Evolutionary conservation across 2,797 vertebrate genomes (phyloP), one percentile per base, ranked within the genome.

Genomic region (Eptatretus atami): DNA sequence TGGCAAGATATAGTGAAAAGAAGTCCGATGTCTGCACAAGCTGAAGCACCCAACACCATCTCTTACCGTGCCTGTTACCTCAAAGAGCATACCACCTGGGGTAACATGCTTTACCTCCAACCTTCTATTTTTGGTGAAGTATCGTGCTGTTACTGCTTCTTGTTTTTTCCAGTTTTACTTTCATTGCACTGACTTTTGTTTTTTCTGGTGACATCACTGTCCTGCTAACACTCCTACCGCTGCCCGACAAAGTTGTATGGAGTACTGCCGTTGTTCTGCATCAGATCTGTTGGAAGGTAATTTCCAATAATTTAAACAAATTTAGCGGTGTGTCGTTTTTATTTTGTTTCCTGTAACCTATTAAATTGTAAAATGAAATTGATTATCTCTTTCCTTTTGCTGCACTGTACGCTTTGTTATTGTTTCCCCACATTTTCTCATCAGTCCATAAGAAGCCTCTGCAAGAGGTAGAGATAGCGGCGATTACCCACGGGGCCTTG

Each of bases 1-100:
- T 90, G 85, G 85, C 85, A 88, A 72, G 85, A 90, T 69, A 88
- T 90, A 73, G 79, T 88, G 72, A 87, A n/a, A 88, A 72, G 85
- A 88, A 73, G 84, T 87, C 68, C 83, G 83, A 73, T 87, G 86
- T 69, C 78, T 90, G 53, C 83, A 88, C 75, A 83, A 86, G 70
- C 78, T 90, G 65, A 79, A 81, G 19, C 84, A 90, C 72, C 84
- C 54, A 86, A 90, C 78, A 90, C 83, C 12, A 83, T 90, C 15
- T 82, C 85, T 73, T 90, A 86, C 70, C 79, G 73, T 69, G 85
- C 84, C 75, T 90, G 85, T 75, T 90, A 90, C 76, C 76, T 90
- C 74, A 78, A 82, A 65, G 85, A 88, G 69, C 83, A 90, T 75
- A 90, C 85, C 6, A 84, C 84, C 70, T 87, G 85, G n/a, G 85